These are phyloP conservation scores for Balanococcus diminutus DNA, from an alignment of 2,888 invertebrate species.

Conservation along the genomic window DNA sequence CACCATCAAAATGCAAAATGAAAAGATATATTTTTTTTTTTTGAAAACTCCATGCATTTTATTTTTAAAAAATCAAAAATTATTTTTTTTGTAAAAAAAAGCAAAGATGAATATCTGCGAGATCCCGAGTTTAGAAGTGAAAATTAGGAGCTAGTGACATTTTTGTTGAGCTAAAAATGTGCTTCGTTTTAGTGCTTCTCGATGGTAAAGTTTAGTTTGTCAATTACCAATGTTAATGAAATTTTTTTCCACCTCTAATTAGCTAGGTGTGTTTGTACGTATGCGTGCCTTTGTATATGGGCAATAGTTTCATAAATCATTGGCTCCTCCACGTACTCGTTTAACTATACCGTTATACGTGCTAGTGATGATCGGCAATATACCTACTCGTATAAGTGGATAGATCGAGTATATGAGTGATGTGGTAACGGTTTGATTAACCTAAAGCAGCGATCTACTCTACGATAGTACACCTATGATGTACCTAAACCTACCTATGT, in stretches of 20 bases:
- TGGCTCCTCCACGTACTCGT: constrained; percentile 4
- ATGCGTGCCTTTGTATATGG: neutral
- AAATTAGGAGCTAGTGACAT: no score
- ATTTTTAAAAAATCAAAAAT: no score
- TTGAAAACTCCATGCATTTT: no score
- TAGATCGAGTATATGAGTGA: constrained; percentile 13
- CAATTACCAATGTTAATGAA: neutral
- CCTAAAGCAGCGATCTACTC: constrained; percentile 5
- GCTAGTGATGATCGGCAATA: constrained; percentile 12
- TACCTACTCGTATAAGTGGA: no score
- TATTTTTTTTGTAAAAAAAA: no score
- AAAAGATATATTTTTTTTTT: no score
- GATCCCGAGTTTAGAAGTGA: no score
- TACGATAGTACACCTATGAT: neutral
- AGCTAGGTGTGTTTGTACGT: neutral
- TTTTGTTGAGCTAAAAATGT: no score
- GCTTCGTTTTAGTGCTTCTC: no score
- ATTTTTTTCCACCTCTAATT: neutral
- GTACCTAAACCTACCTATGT: neutral
- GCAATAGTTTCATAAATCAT: constrained; percentile 7
- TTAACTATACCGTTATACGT: constrained; percentile 14
- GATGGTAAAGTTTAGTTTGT: neutral
- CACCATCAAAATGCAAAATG: no score
- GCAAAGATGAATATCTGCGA: no score
- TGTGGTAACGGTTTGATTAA: constrained; percentile 28